phyloP scores from a whole-genome alignment of 2,888 invertebrate genomes.

The Dryobotodes eremita region DNA sequence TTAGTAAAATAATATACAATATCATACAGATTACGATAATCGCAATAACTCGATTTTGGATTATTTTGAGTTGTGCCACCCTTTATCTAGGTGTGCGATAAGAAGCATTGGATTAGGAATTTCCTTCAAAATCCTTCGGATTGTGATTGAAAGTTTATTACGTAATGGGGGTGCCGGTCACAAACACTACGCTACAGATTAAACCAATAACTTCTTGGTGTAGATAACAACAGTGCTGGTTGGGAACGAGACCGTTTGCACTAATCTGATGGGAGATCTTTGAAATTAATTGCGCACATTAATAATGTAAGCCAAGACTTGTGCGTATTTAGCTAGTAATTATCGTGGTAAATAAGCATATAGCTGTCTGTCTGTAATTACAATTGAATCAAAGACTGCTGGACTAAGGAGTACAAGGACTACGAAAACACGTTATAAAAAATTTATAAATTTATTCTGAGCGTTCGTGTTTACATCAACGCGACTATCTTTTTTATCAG shows the following conservation, averaged over 20 bases:
- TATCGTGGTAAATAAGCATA: background rate
- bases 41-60: no score
- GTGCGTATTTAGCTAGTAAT: slow-evolving; percentile 10
- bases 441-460: no score
- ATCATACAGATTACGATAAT: no score
- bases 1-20: no score
- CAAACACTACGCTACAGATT: slow-evolving; percentile 1
- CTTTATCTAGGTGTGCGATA: no score
- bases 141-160: no score
- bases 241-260: background rate
- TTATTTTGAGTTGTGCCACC: no score
- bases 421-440: no score
- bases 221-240: slow-evolving; percentile 23
- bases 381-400: background rate
- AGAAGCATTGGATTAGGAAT: background rate
- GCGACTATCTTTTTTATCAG: no score
- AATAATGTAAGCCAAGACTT: slow-evolving; percentile 27
- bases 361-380: background rate
- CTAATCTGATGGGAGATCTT: slow-evolving; percentile 42
- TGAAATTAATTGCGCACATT: slow-evolving; percentile 42
- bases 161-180: background rate
- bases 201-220: slow-evolving; percentile 12
- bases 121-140: background rate
- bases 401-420: background rate
- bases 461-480: no score